phyloP scores from a whole-genome alignment of 1,140 invertebrate genomes.

The Diorhabda elongata region DNA sequence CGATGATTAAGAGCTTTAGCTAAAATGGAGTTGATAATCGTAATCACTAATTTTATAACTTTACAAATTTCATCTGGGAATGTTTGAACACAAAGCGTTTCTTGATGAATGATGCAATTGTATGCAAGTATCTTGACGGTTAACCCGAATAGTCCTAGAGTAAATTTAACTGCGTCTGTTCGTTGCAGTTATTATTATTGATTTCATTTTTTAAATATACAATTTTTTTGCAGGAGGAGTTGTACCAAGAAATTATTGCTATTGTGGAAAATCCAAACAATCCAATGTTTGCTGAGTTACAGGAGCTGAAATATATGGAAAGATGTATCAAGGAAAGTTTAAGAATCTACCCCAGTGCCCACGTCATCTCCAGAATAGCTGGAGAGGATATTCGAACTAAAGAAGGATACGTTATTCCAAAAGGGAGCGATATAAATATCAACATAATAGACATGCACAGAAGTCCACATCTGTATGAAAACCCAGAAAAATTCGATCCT shows the following conservation, averaged over 20 bases:
- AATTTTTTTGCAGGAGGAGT: conserved; percentile 49
- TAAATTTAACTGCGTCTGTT: too few species aligned
- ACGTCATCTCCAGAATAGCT: conserved; percentile 56
- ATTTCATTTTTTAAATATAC: background rate
- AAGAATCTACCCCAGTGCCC: conserved; percentile 64
- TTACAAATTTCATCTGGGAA: too few species aligned
- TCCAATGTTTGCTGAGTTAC: conserved; percentile 59
- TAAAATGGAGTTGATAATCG: too few species aligned
- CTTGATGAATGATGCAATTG: too few species aligned
- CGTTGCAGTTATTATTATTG: too few species aligned
- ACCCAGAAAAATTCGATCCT: conserved; percentile 64
- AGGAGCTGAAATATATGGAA: conserved; percentile 68
- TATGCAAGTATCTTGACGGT: too few species aligned
- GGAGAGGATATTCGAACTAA: conserved; percentile 50
- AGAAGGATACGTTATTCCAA: conserved; percentile 28
- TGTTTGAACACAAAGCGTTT: too few species aligned
- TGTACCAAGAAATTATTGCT: conserved; percentile 60
- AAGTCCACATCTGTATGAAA: conserved; percentile 49
- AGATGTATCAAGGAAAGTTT: conserved; percentile 60
- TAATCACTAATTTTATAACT: too few species aligned
- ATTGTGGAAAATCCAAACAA: conserved; percentile 52
- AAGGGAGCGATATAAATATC: conserved; percentile 21
- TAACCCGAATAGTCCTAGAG: too few species aligned
- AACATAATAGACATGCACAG: conserved; percentile 33
- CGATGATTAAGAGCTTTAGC: too few species aligned